These are phyloP conservation scores for Deroplatys truncata DNA, from an alignment of 2,888 invertebrate species.

Conservation along the genomic window DNA sequence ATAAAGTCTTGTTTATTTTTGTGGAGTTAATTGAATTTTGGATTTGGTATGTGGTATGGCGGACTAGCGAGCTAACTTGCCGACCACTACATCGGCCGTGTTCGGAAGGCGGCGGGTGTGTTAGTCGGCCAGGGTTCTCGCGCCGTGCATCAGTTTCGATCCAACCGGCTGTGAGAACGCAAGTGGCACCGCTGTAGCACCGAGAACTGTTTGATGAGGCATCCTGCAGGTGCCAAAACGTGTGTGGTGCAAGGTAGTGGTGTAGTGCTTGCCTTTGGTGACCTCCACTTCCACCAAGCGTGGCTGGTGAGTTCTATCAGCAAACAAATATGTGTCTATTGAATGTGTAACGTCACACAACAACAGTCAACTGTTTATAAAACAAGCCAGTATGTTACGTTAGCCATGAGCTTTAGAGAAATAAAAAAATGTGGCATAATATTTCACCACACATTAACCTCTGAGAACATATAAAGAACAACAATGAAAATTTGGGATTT, in stretches of 20 bases:
- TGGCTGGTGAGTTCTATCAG: not conserved
- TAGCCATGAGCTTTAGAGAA: too few relatives aligned
- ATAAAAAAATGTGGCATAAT: too few relatives aligned
- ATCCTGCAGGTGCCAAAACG: not conserved
- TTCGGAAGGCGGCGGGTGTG: not conserved
- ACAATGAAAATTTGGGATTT: too few relatives aligned
- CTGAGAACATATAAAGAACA: too few relatives aligned
- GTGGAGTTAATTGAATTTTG: not conserved
- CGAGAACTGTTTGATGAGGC: not conserved
- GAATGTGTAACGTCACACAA: too few relatives aligned
- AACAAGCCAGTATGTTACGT: too few relatives aligned
- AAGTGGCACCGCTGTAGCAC: not conserved
- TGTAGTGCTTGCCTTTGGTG: not conserved
- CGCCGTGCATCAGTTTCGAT: not conserved
- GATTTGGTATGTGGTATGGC: not conserved
- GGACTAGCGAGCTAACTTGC: not conserved
- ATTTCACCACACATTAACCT: too few relatives aligned
- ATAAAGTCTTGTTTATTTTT: not conserved
- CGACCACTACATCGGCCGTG: not conserved
- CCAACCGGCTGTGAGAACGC: not conserved
- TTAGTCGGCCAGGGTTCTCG: not conserved
- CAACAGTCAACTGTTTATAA: too few relatives aligned
- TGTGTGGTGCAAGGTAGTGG: not conserved
- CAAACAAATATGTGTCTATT: too few relatives aligned
- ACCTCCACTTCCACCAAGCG: not conserved